Base-by-base conservation (phyloP, 2,888 invertebrate species). In the Lydus trimaculatus region DNA sequence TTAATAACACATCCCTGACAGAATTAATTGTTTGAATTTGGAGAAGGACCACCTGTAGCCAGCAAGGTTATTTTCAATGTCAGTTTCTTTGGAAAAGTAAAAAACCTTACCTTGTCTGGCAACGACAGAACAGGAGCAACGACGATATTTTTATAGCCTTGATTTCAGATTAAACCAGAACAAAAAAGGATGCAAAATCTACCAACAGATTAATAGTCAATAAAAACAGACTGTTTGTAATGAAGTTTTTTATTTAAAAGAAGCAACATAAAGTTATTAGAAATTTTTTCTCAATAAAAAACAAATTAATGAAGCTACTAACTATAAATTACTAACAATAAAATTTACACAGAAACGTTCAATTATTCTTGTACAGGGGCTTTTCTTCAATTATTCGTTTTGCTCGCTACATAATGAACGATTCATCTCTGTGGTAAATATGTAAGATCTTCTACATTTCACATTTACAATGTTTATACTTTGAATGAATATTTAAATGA, bases 181-280 rank as follows among this genome's bases (percentile, higher is more conserved):
- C 64, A 59, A 68, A 65, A 66, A 66, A 69, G 69, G 69, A 69
- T 69, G 66, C 61, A 66, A 66, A 65, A 28, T 69, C 64, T 63
- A 52, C 23, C 31, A 6, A 59, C 31, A 31, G 25, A 17, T 59
- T 31, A 17, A 33, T 59, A 4, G 20, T 17, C 5, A 20, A 48
- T 11, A 48, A 48, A 48, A 20, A 48, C 9, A 2, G 11, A 48
- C 48, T n/a, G 48, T 48, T 48, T 17, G 7, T 43, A 48, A 20
- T 8, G 11, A 20, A 2, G 9, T 48, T 48, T 48, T 20, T 48
- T 9, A 48, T 23, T 6, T n/a, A 11, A 20, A 48, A 20, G 7
- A n/a, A 13, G 11, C 11, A 13, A 43, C n/a, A 48, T 9, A 20
- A 48, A 48, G 0, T 48, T 48, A 3, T 20, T 48, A 11, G 20